Base-by-base conservation (phyloP, 2,113 vertebrate species). In the Sula dactylatra region DNA sequence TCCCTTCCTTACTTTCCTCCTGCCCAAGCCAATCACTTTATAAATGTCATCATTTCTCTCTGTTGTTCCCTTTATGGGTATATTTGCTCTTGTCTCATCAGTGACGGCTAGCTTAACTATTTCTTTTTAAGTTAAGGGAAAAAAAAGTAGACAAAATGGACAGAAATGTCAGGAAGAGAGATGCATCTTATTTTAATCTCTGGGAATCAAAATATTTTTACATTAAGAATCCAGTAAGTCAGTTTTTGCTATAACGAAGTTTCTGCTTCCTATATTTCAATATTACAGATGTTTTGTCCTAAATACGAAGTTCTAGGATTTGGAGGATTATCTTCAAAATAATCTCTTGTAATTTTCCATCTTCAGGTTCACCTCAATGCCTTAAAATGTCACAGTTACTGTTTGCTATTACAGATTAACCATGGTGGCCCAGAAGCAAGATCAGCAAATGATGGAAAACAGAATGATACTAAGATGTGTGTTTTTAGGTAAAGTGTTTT, bases 21-120 rank as follows among this genome's bases (percentile, higher is more conserved):
- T 85, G 45, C 58, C 78, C 54, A 70, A 82, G 56, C 71, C 66
- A 82, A 61, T 86, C 40, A 6, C 64, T 82, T 81, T 22, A 70
- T 70, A 95, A 95, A 94, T 69, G 77, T 83, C 91, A 94, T 65
- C 32, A 62, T 70, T 94, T 95, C 56, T 89, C 36, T 78, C 25
- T 71, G 4, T 89, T 88, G 40, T 66, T 91, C 61, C 44, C 40
- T 82, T 96, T 88, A 58, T n/a, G 58, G 59, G 13, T 77, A 45
- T 88, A 61, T 95, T 91, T 82, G 70, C 52, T 90, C 44, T 69
- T 45, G 10, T 70, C 36, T 85, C 32, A 10, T 62, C 56, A 70
- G 29, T 85, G 82, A 54, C 38, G 81, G 38, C 24, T 78, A 78
- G 17, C 29, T 56, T 59, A 78, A 74, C 32, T 82, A 16, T 64